Evolutionary conservation across 2,797 vertebrate genomes (phyloP).

Genomic region (Chromobotia macracanthus): DNA sequence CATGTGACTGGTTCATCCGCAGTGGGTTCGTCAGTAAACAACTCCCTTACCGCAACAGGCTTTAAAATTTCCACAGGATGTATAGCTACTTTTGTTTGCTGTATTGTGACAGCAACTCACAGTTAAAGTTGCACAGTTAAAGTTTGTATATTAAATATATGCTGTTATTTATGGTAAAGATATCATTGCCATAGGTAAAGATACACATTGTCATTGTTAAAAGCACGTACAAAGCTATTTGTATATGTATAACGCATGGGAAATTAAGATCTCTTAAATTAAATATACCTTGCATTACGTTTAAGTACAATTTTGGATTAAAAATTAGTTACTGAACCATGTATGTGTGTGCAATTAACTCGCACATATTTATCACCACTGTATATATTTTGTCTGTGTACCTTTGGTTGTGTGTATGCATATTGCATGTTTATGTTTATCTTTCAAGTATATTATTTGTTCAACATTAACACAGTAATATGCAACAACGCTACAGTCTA

Average conservation of each 20-base stretch:
- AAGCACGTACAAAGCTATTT: not conserved
- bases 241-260: not conserved
- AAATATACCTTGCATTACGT: not conserved
- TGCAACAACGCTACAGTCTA: not conserved
- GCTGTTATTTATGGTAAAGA: not conserved
- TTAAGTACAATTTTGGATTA: too few species aligned
- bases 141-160: not conserved
- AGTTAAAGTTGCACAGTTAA: not conserved
- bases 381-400: not conserved
- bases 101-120: not conserved
- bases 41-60: not conserved
- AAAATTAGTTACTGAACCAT: too few species aligned
- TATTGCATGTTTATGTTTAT: not conserved
- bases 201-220: too few species aligned
- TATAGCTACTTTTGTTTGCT: slow-evolving; percentile 23
- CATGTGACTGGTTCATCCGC: not conserved
- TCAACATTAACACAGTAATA: not conserved
- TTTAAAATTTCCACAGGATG: slow-evolving; percentile 56
- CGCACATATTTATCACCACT: too few species aligned
- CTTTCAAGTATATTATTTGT: not conserved
- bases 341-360: not conserved
- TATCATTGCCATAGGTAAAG: too few species aligned
- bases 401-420: not conserved
- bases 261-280: too few species aligned
- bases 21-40: slow-evolving; percentile 37